Base-by-base conservation (phyloP, 37 sponge, comb jelly and placozoan genomes). In the Theonella swinhoei region DNA sequence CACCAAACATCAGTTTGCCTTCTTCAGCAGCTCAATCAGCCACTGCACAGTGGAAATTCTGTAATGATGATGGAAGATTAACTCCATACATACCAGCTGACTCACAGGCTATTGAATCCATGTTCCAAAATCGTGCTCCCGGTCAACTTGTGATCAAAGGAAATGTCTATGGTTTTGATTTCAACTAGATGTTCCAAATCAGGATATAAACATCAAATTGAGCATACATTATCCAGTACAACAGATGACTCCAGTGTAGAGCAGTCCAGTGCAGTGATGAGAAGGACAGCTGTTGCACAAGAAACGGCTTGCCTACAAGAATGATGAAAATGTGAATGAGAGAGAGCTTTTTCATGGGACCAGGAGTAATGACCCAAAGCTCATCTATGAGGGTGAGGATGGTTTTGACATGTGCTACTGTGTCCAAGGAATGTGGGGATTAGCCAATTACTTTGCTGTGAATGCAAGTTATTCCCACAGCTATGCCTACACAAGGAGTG, bases 371-470 rank as follows among this genome's bases (percentile, higher is more conserved):
- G 68, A 70, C 34, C 94, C 94, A 19, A 78, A 70, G 29, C 43
- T 29, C 14, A 90, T 94, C 31, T 94, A 94, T 77, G 85, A 83
- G 34, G 81, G 81, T 32, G 94, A 90, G 34, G 79, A 90, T 54
- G 91, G 91, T 4, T 94, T 94, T 92, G 95, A 95, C 77, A 89
- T 91, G 89, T 73, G 95, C 14, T 91, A 66, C 72, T 68, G 88
- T 41, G 32, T 34, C 34, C 30, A 29, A 31, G 95, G 95, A 9
- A 89, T 91, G 92, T 95, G 95, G 95, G 95, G 95, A 42, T 39
- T 43, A 40, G 95, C 86, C 29, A 92, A 88, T 61, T 95, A 95
- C 83, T 95, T 95, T 83, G 95, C 95, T 1, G 90, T 87, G n/a
- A 89, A 95, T 59, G 92, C 95, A 41, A 89, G 87, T 65, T 95